Evolutionary conservation across 2,113 vertebrate genomes (phyloP), one percentile per base, ranked within the genome.

Genomic region (Eubucco bourcierii): DNA sequence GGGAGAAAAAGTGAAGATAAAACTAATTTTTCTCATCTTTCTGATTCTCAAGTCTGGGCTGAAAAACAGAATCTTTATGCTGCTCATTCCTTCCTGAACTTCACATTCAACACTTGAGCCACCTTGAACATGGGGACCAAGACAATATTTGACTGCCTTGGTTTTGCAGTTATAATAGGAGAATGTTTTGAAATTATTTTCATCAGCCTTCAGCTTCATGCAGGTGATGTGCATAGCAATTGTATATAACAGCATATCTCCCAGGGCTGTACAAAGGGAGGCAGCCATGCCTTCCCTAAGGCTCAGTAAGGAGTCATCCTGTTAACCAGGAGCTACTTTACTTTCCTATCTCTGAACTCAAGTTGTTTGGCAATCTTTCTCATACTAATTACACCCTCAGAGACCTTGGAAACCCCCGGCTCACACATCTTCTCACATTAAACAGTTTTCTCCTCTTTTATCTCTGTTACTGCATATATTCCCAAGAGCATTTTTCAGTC

Each of bases 331-430:
- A 82, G 52, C 41, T 56, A 13, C 56, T 87, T 34, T 58, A 23
- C 41, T 66, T 84, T 50, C 27, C 58, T 80, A 55, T 55, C 55
- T 95, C 90, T 94, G 75, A 91, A 92, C 46, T 96, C 41, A 29
- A 59, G 34, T 19, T 84, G 12, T 77, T 85, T 91, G 75, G 20
- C 41, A 46, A 15, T 33, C 28, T 91, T 92, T 84, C 84, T 79
- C 75, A 73, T 59, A 65, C 80, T 31, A 77, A n/a, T 66, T 81
- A 34, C 58, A 84, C 82, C 81, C 84, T 80, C 46, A 73, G 90
- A 86, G 74, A 59, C 71, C 46, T 63, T 87, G 56, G 68, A 80
- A 95, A 78, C 85, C 41, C 81, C 83, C 64, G 74, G 52, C 27
- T 82, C 71, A 33, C 0, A 0, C 21, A 46, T 65, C 80, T 90